Base-by-base conservation (phyloP, 2,113 vertebrate genomes). In the Lethenteron camtschaticum region DNA sequence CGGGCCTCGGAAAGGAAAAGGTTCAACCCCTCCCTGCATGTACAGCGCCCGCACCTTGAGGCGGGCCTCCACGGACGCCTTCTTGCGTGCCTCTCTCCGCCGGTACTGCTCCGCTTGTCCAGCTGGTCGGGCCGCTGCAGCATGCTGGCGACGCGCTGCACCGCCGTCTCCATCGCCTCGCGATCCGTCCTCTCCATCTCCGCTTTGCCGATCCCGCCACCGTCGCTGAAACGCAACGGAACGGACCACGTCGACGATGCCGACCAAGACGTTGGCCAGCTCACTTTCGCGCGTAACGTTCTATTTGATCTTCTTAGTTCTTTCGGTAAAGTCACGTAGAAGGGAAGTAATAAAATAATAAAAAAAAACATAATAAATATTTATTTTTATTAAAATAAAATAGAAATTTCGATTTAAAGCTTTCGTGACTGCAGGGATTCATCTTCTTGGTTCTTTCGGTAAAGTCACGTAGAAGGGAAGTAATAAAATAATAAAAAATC, bases 131-230 rank as follows among this genome's bases (percentile, higher is more conserved):
- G 90, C 3, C 92, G 84, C 77, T 96, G 90, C 41, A 97, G 85
- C 94, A 99, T 96, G 58, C 92, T 90, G 0, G 94, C 94, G 5
- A 99, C 92, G 16, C 94, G 83, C 77, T 99, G 91, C 68, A 96
- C 89, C 0, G 94, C 94, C 1, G 89, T 96, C 16, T 86, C 91
- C 9, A 95, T 85, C 0, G 90, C 89, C 78, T 99, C 92, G 56
- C 85, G 81, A 72, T 87, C 89, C 0, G 89, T 96, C 76, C 96
- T 89, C 80, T 96, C 90, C 94, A 99, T 97, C 8, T 60, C 56
- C 58, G 12, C 18, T n/a, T n/a, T 9, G 9, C 24, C 63, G 63
- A 66, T 66, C 9, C 63, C 63, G 3, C 63, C 63, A n/a, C 63
- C 63, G 24, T 24, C 24, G 63, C 63, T 24, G 10, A 5, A 20